phyloP scores from a whole-genome alignment of 1,140 invertebrate genomes.

The Hyphantria cunea region DNA sequence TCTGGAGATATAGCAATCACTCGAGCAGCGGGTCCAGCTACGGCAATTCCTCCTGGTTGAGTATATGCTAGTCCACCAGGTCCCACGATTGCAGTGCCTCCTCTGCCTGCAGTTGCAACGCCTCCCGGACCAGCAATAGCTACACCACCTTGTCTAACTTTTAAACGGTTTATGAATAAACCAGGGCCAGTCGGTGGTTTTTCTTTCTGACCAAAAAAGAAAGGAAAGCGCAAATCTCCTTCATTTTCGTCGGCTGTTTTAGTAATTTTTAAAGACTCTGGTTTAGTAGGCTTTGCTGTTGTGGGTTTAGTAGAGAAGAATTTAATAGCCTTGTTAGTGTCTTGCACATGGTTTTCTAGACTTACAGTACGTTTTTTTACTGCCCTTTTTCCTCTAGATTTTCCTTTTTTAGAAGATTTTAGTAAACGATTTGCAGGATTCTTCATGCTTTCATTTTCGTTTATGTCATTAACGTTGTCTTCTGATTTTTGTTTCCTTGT shows the following conservation, averaged over 20 bases:
- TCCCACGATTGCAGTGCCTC: conserved; percentile 88
- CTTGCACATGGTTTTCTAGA: conserved; percentile 38
- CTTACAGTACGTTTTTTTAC: conserved; percentile 54
- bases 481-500: conserved; percentile 62
- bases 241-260: conserved; percentile 41
- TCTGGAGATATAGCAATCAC: conserved; percentile 84
- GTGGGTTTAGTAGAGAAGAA: conserved; percentile 49
- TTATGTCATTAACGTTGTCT: conserved; percentile 24
- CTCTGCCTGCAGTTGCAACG: conserved; percentile 87
- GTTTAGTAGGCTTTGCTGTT: conserved; percentile 34
- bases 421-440: conserved; percentile 23
- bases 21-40: conserved; percentile 86
- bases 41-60: conserved; percentile 85
- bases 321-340: conserved; percentile 49
- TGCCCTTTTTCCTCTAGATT: conserved; percentile 52
- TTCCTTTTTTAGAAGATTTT: conserved; percentile 8
- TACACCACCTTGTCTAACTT: conserved; percentile 86
- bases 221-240: conserved; percentile 56
- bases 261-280: conserved; percentile 37
- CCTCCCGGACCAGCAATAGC: conserved; percentile 89
- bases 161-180: conserved; percentile 85
- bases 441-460: conserved; percentile 25
- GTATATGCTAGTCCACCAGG: conserved; percentile 87
- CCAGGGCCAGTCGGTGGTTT: conserved; percentile 73
- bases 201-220: conserved; percentile 64